Conservation (phyloP, 2,888 invertebrate genomes). For the Crioceris asparagi region DNA sequence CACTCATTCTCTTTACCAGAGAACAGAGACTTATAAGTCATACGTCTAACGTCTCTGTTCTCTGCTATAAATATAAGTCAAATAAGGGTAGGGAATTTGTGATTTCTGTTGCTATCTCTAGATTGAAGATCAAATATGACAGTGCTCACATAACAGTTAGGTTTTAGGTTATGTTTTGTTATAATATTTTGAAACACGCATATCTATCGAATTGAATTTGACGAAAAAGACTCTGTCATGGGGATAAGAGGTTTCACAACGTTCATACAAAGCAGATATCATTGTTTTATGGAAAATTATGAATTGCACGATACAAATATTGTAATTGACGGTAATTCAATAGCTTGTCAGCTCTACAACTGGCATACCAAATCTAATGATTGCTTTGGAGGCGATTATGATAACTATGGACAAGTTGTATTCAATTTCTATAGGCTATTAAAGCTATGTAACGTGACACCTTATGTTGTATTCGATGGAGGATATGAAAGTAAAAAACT, state of each 20-base stretch:
- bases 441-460: constrained; percentile 55
- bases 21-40: too few relatives aligned
- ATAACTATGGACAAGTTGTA: constrained; percentile 56
- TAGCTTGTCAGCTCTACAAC: constrained; percentile 61
- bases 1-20: too few relatives aligned
- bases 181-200: too few relatives aligned
- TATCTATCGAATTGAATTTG: background rate
- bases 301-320: constrained; percentile 57
- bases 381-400: constrained; percentile 80
- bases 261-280: constrained; percentile 56
- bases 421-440: constrained; percentile 59
- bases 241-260: constrained; percentile 75
- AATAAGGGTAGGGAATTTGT: too few relatives aligned
- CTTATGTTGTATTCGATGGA: constrained; percentile 68
- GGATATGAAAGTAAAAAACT: constrained; percentile 44
- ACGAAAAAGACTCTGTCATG: too few relatives aligned
- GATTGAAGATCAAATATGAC: too few relatives aligned
- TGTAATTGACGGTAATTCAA: constrained; percentile 71
- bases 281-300: constrained; percentile 51
- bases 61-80: too few relatives aligned
- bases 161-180: too few relatives aligned
- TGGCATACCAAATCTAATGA: constrained; percentile 44
- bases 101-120: too few relatives aligned
- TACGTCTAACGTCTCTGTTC: too few relatives aligned
- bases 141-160: too few relatives aligned